Percentiles rank a stretch among this genome's conserved stretches.
Evolutionary conservation across 2,797 vertebrate species (phyloP).

Genomic region (Caiman crocodilus): DNA sequence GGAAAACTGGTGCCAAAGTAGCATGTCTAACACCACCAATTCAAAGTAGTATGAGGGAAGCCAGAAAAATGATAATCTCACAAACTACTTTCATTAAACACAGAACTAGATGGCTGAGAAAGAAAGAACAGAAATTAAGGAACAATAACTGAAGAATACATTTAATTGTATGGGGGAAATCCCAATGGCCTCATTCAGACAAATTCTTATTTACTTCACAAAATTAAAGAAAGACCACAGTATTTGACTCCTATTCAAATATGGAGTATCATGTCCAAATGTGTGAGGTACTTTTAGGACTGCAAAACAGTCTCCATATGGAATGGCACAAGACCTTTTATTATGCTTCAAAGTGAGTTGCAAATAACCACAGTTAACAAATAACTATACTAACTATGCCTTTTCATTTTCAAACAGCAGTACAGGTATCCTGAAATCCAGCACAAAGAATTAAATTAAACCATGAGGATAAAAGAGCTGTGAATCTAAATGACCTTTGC

Average conservation of each 20-base stretch:
- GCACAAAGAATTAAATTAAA: background rate
- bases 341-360: background rate
- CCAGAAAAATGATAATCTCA: background rate
- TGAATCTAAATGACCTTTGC: background rate
- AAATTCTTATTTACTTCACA: background rate
- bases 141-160: accelerated
- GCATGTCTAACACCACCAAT: background rate
- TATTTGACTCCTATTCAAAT: background rate
- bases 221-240: background rate
- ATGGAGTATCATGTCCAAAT: background rate
- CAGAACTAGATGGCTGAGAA: accelerated
- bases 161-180: background rate
- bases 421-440: background rate
- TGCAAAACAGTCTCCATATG: background rate
- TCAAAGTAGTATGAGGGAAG: background rate
- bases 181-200: background rate
- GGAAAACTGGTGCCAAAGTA: background rate
- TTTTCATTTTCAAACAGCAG: background rate
- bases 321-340: background rate
- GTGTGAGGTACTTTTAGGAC: background rate
- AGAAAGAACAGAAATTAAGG: background rate
- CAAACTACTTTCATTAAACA: background rate
- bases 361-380: background rate
- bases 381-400: background rate
- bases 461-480: background rate